These are phyloP conservation scores for Loripinus fragilis DNA, from an alignment of 2,888 invertebrate genomes.

Conservation along the genomic window DNA sequence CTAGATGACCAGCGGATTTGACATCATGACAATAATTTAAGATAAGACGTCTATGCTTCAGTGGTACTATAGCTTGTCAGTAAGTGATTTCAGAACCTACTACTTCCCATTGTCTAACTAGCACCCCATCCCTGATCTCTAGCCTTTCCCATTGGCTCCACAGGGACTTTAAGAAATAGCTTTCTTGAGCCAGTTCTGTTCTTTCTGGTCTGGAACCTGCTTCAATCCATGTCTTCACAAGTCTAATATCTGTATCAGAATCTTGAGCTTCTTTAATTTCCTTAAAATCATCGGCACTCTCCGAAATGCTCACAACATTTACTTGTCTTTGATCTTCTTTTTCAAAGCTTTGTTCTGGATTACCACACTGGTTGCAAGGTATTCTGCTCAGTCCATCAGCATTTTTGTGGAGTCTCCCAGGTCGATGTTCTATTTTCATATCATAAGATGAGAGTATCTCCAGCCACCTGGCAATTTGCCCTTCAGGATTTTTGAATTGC, in stretches of 20 bases:
- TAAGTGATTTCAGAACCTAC: not conserved
- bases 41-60: too few species aligned
- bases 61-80: not conserved
- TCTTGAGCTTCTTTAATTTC: not conserved
- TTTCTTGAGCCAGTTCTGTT: not conserved
- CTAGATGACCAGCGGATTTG: not conserved
- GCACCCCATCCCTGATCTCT: not conserved
- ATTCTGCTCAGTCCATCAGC: too few species aligned
- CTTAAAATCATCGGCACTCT: not conserved
- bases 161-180: not conserved
- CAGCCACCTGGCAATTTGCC: too few species aligned
- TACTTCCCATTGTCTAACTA: not conserved
- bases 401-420: too few species aligned
- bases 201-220: not conserved
- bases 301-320: not conserved
- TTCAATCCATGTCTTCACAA: too few species aligned
- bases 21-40: too few species aligned
- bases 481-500: too few species aligned
- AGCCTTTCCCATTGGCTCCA: not conserved
- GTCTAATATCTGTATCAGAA: too few species aligned
- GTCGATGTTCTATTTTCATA: too few species aligned
- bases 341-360: not conserved
- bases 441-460: too few species aligned
- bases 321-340: not conserved
- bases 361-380: conserved; percentile 19